Conservation (phyloP, 2,797 vertebrate genomes). For the Acanthurus leucopareius region DNA sequence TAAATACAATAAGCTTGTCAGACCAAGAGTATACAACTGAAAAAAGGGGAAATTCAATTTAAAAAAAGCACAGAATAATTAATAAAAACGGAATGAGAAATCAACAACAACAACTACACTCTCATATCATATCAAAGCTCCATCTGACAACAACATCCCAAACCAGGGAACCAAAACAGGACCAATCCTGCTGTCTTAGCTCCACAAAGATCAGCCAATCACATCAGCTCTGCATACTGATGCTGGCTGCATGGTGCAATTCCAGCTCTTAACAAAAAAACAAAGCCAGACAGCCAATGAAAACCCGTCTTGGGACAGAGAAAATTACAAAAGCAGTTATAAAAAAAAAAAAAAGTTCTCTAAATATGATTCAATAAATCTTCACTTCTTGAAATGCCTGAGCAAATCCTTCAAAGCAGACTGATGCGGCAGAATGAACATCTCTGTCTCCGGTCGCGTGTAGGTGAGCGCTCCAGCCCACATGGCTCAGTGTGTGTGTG, state of each 20-base stretch:
- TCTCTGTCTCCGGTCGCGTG: constrained; percentile 35
- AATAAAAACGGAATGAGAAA: neutral
- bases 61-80: neutral
- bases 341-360: constrained; percentile 28
- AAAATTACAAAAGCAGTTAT: neutral
- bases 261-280: constrained; percentile 62
- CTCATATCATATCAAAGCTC: constrained; percentile 24
- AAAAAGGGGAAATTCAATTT: neutral
- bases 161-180: constrained; percentile 22
- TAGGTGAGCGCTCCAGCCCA: constrained; percentile 67
- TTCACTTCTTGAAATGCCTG: neutral
- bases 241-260: constrained; percentile 41
- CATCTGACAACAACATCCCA: constrained; percentile 61
- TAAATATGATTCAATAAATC: constrained; percentile 16
- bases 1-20: neutral
- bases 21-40: neutral
- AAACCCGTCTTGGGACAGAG: neutral
- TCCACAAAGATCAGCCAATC: constrained; percentile 69
- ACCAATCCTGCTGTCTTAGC: constrained; percentile 48
- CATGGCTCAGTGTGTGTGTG: constrained; percentile 66
- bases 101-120: constrained; percentile 7
- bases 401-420: constrained; percentile 27
- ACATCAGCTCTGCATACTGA: constrained; percentile 46
- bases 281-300: constrained; percentile 17
- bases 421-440: constrained; percentile 49